Percentiles rank a stretch among this genome's conserved stretches.
phyloP scores from a whole-genome alignment of 2,888 invertebrate genomes.

The Macrosoma leucophasiata region DNA sequence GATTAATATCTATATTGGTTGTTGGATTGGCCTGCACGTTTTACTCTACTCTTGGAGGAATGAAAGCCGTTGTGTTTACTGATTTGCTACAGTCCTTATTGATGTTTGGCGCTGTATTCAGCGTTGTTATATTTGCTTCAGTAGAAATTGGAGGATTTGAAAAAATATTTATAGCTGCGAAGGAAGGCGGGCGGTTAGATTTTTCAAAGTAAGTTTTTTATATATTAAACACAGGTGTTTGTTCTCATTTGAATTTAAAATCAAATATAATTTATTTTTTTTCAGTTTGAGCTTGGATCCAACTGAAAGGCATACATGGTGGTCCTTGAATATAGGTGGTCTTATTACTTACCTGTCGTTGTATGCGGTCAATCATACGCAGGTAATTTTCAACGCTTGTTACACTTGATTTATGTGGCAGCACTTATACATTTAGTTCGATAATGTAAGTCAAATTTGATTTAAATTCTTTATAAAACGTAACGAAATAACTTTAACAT shows the following conservation, averaged over 20 bases:
- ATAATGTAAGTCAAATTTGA: too few relatives aligned
- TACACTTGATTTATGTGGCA: too few relatives aligned
- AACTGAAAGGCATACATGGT: slow-evolving; percentile 89
- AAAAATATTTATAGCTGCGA: slow-evolving; percentile 83
- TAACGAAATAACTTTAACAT: too few relatives aligned
- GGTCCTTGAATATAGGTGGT: slow-evolving; percentile 88
- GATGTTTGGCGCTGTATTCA: slow-evolving; percentile 89
- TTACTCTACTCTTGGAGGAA: slow-evolving; percentile 91
- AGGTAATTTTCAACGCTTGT: too few relatives aligned
- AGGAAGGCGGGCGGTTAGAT: slow-evolving; percentile 81
- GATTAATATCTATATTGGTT: slow-evolving; percentile 82
- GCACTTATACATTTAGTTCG: too few relatives aligned
- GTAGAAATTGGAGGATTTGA: slow-evolving; percentile 81
- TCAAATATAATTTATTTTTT: slow-evolving; percentile 18
- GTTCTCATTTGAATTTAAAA: too few relatives aligned
- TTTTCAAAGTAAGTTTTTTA: slow-evolving; percentile 76
- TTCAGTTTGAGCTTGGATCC: slow-evolving; percentile 85
- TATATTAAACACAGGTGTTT: too few relatives aligned
- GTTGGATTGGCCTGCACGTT: slow-evolving; percentile 89
- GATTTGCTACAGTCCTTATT: slow-evolving; percentile 89
- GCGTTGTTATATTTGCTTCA: slow-evolving; percentile 84
- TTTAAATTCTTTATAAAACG: too few relatives aligned
- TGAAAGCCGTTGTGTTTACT: slow-evolving; percentile 92
- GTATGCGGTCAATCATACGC: slow-evolving; percentile 93
- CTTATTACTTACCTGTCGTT: slow-evolving; percentile 85